Evolutionary conservation across 2,113 vertebrate species (phyloP).

Genomic region (Pedionomus torquatus): DNA sequence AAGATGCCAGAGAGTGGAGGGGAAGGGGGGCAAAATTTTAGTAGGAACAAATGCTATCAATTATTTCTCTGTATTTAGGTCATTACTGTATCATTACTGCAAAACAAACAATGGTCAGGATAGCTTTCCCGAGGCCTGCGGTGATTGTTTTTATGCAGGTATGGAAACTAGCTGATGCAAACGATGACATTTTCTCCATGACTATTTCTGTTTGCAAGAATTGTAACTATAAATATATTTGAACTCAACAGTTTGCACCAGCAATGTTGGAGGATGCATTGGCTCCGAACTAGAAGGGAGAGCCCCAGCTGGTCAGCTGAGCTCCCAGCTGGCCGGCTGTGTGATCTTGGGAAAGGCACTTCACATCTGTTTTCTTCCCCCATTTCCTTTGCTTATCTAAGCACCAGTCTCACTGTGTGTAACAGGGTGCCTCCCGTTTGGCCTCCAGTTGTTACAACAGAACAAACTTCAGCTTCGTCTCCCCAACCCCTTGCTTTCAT

Average conservation of each 20-base stretch:
- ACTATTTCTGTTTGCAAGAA: neutral
- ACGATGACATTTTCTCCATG: neutral
- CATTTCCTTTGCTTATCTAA: slow-evolving; percentile 52
- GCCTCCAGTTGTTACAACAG: neutral
- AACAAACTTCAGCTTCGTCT: neutral
- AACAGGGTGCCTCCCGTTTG: neutral
- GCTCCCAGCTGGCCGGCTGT: neutral
- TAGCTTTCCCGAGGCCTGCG: neutral
- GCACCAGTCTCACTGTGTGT: neutral
- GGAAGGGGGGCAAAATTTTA: neutral
- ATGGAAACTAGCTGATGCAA: neutral
- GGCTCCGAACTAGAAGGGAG: neutral
- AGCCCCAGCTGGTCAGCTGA: neutral
- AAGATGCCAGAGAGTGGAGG: neutral
- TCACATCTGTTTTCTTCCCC: slow-evolving; percentile 14
- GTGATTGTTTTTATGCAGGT: neutral
- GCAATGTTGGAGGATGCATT: neutral
- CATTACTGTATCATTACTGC: neutral
- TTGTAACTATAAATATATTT: neutral
- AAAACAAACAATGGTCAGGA: neutral
- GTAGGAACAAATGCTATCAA: neutral
- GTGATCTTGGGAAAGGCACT: slow-evolving; percentile 5
- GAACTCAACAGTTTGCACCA: neutral
- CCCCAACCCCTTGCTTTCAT: neutral
- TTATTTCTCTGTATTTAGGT: neutral